These are phyloP conservation scores for Willisornis vidua DNA, from an alignment of 2,113 vertebrate genomes.

Conservation along the genomic window DNA sequence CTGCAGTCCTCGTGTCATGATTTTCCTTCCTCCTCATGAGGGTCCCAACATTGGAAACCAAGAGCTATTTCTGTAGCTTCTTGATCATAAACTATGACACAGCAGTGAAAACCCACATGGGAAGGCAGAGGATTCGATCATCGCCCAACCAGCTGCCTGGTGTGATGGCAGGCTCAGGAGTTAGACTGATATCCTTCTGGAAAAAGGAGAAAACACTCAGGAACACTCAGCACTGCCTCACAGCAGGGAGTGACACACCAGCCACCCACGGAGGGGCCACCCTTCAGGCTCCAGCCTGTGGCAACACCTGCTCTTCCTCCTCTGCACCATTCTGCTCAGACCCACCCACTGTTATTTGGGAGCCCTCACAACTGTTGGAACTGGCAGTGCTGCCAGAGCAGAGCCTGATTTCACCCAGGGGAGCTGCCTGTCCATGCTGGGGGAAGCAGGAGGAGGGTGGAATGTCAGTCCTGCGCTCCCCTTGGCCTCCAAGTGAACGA, in stretches of 20 bases:
- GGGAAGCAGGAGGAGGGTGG: not conserved
- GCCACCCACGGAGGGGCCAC: not conserved
- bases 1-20: not conserved
- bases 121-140: not conserved
- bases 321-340: not conserved
- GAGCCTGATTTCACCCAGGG: not conserved
- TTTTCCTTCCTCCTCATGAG: not conserved
- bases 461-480: not conserved
- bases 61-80: not conserved
- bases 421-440: not conserved
- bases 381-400: not conserved
- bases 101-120: not conserved
- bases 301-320: constrained; percentile 38
- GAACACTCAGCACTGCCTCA: not conserved
- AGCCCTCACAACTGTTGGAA: not conserved
- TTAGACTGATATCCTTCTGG: not conserved
- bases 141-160: not conserved
- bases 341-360: constrained; percentile 16
- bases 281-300: not conserved
- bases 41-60: fast-evolving
- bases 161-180: not conserved
- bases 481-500: not conserved
- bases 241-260: constrained; percentile 36
- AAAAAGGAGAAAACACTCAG: not conserved
- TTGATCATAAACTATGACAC: not conserved